Evolutionary conservation across 2,113 vertebrate species (phyloP).

Genomic region (Seriola dumerili): DNA sequence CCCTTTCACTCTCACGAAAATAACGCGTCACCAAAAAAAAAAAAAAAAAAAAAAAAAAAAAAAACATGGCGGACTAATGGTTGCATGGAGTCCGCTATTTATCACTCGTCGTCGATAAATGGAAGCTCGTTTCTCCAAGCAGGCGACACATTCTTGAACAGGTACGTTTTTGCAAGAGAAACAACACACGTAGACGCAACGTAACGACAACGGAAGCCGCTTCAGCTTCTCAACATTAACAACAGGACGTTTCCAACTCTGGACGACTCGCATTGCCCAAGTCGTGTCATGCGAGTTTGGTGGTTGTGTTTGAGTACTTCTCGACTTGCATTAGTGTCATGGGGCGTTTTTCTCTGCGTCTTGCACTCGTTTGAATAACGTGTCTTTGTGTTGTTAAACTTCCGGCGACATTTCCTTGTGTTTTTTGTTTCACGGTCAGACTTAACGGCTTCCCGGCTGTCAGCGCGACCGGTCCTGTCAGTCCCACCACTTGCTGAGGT

Average conservation of each 20-base stretch:
- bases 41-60: neutral
- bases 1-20: neutral
- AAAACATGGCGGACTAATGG: conserved; percentile 68
- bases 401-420: neutral
- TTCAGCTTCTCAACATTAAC: accelerated
- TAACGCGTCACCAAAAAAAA: conserved; percentile 20
- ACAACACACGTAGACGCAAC: accelerated
- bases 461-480: conserved; percentile 7
- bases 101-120: neutral
- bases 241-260: no score
- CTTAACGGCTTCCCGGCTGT: neutral
- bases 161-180: conserved; percentile 30
- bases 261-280: neutral
- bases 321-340: neutral
- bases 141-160: neutral
- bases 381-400: neutral
- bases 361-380: neutral
- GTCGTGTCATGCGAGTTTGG: conserved; percentile 17
- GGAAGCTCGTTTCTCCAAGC: neutral
- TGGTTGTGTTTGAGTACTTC: neutral
- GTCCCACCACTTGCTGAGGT: neutral
- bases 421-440: neutral
- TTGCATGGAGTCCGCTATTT: conserved; percentile 18
- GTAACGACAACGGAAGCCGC: neutral
- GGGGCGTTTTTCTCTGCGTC: neutral